Conservation (phyloP, 1,140 invertebrate species). For the Wasmannia auropunctata region DNA sequence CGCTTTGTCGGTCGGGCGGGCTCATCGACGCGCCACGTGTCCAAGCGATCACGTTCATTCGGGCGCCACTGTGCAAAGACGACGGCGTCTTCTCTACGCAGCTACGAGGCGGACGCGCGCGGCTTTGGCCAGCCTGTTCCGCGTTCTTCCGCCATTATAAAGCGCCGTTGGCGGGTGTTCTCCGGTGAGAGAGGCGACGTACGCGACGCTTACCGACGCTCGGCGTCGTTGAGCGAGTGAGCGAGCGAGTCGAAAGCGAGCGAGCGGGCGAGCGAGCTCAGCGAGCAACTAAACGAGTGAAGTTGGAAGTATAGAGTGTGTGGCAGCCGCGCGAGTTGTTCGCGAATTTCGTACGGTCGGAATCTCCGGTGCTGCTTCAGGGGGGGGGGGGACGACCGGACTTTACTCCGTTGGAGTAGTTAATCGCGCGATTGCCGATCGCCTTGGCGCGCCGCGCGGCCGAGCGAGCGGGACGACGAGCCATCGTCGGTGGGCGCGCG, state of each 20-base stretch:
- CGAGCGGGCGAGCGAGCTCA: neutral
- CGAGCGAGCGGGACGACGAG: neutral
- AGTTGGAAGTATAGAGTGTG: no score
- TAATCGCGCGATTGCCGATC: neutral
- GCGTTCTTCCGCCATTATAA: constrained; percentile 77
- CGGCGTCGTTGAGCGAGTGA: constrained; percentile 76
- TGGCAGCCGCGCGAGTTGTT: neutral
- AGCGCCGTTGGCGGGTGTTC: constrained; percentile 75
- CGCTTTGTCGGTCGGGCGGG: neutral
- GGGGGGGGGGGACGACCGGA: no score
- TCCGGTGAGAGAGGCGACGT: constrained; percentile 51
- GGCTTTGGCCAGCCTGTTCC: constrained; percentile 68
- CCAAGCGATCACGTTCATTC: neutral
- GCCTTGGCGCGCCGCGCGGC: no score
- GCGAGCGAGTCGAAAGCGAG: neutral
- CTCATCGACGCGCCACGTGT: neutral
- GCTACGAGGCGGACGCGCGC: constrained; percentile 44
- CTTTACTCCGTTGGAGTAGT: neutral
- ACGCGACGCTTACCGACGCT: constrained; percentile 84
- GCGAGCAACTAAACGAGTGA: constrained; percentile 14
- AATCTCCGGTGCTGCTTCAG: no score
- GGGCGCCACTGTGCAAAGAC: constrained; percentile 77
- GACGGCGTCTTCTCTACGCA: constrained; percentile 72
- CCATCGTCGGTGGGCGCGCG: neutral
- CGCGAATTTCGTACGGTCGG: constrained; percentile 6